These are phyloP conservation scores for Hypothenemus hampei DNA, from an alignment of 1,140 invertebrate species.

Conservation along the genomic window DNA sequence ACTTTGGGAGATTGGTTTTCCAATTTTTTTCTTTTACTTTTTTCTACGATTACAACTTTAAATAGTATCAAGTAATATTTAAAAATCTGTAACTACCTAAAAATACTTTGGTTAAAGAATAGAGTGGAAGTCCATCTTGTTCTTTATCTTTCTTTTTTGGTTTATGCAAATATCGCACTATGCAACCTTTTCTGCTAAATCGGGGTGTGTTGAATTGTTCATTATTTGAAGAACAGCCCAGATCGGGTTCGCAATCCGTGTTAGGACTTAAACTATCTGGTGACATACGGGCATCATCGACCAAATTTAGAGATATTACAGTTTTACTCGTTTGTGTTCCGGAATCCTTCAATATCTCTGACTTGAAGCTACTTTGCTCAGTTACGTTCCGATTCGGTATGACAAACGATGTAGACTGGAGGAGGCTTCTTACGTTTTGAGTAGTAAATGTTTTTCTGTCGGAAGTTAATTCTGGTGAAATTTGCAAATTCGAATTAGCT, in stretches of 20 bases:
- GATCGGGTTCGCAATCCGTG: constrained; percentile 2
- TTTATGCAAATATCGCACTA: constrained; percentile 25
- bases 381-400: constrained; percentile 2
- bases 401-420: constrained; percentile 17
- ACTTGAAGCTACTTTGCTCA: background rate
- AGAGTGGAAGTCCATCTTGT: background rate
- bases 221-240: background rate
- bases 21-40: background rate
- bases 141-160: background rate
- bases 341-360: constrained; percentile 10
- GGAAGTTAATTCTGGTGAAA: background rate
- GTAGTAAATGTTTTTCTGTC: constrained; percentile 1
- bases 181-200: constrained; percentile 14
- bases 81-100: background rate
- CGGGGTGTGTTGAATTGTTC: background rate
- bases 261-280: constrained; percentile 35
- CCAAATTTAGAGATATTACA: constrained; percentile 24
- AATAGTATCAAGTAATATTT: background rate
- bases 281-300: constrained; percentile 16
- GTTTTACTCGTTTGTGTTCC: constrained; percentile 39
- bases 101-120: constrained; percentile 24
- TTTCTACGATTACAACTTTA: constrained; percentile 2
- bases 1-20: background rate
- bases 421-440: constrained; percentile 10
- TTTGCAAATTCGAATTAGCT: constrained; percentile 13